Base-by-base conservation (phyloP, 2,888 invertebrate species). In the Lithophane semibrunnea region DNA sequence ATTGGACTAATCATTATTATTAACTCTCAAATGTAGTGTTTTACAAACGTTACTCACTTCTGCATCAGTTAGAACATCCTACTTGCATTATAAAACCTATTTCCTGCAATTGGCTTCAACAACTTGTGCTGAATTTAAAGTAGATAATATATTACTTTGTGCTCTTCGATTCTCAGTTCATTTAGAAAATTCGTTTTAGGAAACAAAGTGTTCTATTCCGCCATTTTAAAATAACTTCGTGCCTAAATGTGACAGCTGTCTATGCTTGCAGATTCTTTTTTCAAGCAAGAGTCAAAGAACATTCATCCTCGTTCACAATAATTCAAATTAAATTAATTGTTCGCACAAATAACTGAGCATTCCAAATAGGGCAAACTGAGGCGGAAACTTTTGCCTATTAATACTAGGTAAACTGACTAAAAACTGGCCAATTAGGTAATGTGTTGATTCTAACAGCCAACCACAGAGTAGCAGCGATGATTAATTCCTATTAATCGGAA, bases 351-450 rank as follows among this genome's bases (percentile, higher is more conserved):
- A 72, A 80, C 64, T 81, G 63, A 56, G 71, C 63, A 64, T 67
- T 80, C 73, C 49, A 69, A 82, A 75, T 81, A 79, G 70, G 73
- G 82, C 72, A 79, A 74, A 70, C 42, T 42, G 21, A 80, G 72
- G 73, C 75, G 88, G 84, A 83, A 81, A 84, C 78, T 79, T 79
- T 86, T 82, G 84, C 81, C 86, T 87, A 84, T 82, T 84, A 88
- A 68, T 88, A 85, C 79, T 86, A 83, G 83, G 85, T 79, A 87
- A 82, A 79, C 79, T 80, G 42, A 79, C 83, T 86, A 82, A 88
- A 87, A 78, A 83, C 85, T 80, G 69, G 63, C 86, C 88, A 88
- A 86, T 89, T 88, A 84, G 80, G 79, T 88, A 75, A 81, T 84
- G 75, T 81, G 76, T 78, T 79, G 47, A 77, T 79, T 69, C 69